Evolutionary conservation across 1,140 invertebrate genomes (phyloP), one percentile per base, ranked within the genome.

Genomic region (Cydia fagiglandana): DNA sequence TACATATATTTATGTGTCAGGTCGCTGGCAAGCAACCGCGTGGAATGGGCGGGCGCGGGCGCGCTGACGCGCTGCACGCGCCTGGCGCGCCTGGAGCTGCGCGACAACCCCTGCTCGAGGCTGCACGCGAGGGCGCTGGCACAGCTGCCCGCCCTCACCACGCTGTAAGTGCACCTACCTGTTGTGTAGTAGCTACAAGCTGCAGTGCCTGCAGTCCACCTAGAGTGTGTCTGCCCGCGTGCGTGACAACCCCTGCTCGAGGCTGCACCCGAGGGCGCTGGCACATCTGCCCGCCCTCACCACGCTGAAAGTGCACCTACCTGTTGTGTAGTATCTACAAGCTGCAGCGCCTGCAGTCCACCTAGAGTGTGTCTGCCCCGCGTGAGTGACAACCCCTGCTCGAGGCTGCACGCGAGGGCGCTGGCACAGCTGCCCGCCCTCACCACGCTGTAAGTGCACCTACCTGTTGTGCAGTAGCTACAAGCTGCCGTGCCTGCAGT

Each of bases 341-440:
- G 79, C 64, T 86, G 87, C 81, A 28, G n/a, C n/a, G n/a, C n/a
- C n/a, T n/a, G n/a, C n/a, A n/a, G n/a, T n/a, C n/a, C n/a, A n/a
- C n/a, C n/a, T n/a, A n/a, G n/a, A n/a, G n/a, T n/a, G n/a, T n/a
- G n/a, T n/a, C n/a, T n/a, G n/a, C n/a, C n/a, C n/a, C n/a, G n/a
- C n/a, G n/a, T n/a, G n/a, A 84, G 88, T 77, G 85, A 78, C 77
- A 92, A 92, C 83, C 89, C 89, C 6, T 53, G 66, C 85, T 92
- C 81, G 24, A 80, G 80, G 53, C 75, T 92, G 75, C 87, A 89
- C 66, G 75, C 80, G 68, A 81, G 73, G 76, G 88, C 88, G 64
- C 82, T 92, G 17, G 73, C 78, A 2, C 84, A 86, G 50, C 87
- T 92, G 68, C 84, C 89, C 56, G 79, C 85, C 10, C 86, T 92